Conservation (phyloP, 2,888 invertebrate genomes). For the Clitarchus hookeri region DNA sequence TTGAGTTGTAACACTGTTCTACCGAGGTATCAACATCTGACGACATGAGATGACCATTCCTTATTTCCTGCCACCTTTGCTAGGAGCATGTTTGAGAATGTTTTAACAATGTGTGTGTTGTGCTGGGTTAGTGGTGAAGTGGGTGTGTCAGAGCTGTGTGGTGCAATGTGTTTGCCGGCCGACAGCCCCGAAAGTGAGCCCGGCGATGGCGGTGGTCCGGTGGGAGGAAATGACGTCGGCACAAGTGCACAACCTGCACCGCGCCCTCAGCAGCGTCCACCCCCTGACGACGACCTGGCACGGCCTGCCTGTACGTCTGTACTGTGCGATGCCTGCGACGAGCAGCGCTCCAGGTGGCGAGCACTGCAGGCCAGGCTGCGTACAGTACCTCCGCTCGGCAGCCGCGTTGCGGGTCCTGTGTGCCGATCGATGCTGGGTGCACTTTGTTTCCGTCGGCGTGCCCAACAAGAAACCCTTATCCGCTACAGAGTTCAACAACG, state of each 20-base stretch:
- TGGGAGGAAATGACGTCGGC: slow-evolving; percentile 69
- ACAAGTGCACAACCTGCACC: slow-evolving; percentile 70
- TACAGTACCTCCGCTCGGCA: slow-evolving; percentile 62
- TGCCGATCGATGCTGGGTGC: slow-evolving; percentile 66
- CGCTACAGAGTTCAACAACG: slow-evolving; percentile 84
- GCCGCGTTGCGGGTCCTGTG: slow-evolving; percentile 70
- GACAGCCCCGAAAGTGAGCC: slow-evolving; percentile 75
- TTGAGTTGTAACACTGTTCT: too few relatives aligned
- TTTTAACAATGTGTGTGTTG: not conserved
- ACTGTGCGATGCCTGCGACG: slow-evolving; percentile 56
- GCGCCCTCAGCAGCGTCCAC: slow-evolving; percentile 70
- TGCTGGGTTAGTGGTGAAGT: not conserved
- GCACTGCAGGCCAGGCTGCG: slow-evolving; percentile 58
- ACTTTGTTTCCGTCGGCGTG: slow-evolving; percentile 67
- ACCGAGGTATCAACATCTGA: too few relatives aligned
- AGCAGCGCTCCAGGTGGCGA: not conserved
- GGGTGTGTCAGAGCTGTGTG: not conserved
- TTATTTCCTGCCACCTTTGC: too few relatives aligned
- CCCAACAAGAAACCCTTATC: slow-evolving; percentile 73
- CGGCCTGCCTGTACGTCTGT: slow-evolving; percentile 65
- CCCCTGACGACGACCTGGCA: slow-evolving; percentile 66
- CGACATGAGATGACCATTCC: too few relatives aligned
- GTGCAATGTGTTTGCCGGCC: slow-evolving; percentile 43
- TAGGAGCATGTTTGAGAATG: not conserved
- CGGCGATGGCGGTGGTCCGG: slow-evolving; percentile 63